Percentiles rank a stretch among this genome's conserved stretches.
phyloP scores from a whole-genome alignment of 2,888 invertebrate species.

The Lasioglossum malachurum region DNA sequence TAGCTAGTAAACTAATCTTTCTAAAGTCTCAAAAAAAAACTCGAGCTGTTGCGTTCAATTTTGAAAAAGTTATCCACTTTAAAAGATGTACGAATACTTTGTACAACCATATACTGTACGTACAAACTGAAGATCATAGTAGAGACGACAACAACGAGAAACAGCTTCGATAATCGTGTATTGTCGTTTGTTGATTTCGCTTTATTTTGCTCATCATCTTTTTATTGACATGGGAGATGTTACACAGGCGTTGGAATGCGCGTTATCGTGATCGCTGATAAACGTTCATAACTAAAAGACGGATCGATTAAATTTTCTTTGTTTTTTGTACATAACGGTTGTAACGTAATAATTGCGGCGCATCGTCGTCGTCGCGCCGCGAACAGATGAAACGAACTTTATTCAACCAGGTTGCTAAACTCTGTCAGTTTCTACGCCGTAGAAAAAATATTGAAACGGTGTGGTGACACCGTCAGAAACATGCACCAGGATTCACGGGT shows the following conservation, averaged over 20 bases:
- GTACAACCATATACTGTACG: too few relatives aligned
- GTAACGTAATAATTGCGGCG: slow-evolving; percentile 53
- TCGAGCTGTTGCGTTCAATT: too few relatives aligned
- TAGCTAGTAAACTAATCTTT: too few relatives aligned
- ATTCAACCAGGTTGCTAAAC: slow-evolving; percentile 50
- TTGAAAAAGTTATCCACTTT: too few relatives aligned
- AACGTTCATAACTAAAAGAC: slow-evolving; percentile 71
- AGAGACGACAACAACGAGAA: neutral
- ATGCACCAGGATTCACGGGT: slow-evolving; percentile 22
- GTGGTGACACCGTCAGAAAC: slow-evolving; percentile 37
- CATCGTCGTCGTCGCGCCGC: slow-evolving; percentile 39
- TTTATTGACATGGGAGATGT: slow-evolving; percentile 81
- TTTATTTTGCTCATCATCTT: slow-evolving; percentile 67
- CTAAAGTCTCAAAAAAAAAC: too few relatives aligned
- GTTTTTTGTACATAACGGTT: slow-evolving; percentile 58
- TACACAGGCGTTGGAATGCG: slow-evolving; percentile 80
- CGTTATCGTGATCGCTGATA: slow-evolving; percentile 73
- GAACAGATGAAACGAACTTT: slow-evolving; percentile 50
- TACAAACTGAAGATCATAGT: neutral
- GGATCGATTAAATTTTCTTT: slow-evolving; percentile 62
- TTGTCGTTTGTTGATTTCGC: slow-evolving; percentile 18
- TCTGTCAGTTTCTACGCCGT: slow-evolving; percentile 65
- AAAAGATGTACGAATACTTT: too few relatives aligned
- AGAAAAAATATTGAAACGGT: slow-evolving; percentile 73
- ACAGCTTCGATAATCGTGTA: neutral